Evolutionary conservation across 2,797 vertebrate species (phyloP).

Genomic region (Echiichthys vipera): DNA sequence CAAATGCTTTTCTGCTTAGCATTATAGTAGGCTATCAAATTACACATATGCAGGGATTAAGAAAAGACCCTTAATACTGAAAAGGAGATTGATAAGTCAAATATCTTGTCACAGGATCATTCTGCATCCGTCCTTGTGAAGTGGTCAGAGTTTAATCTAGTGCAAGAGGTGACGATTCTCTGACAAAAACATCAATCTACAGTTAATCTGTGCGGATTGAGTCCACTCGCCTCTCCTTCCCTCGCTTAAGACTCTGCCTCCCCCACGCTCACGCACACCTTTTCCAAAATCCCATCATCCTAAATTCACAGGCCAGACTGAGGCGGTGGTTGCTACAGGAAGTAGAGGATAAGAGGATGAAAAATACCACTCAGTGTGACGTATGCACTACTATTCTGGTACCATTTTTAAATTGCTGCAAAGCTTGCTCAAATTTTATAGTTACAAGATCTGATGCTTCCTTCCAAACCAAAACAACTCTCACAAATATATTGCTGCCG

Average conservation of each 20-base stretch:
- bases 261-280: slow-evolving; percentile 50
- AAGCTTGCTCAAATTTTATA: neutral
- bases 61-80: slow-evolving; percentile 26
- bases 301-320: slow-evolving; percentile 36
- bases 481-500: neutral
- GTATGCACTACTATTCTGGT: neutral
- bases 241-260: slow-evolving; percentile 29
- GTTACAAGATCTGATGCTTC: neutral
- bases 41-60: slow-evolving; percentile 53
- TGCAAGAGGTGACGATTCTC: slow-evolving; percentile 47
- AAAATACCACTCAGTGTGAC: slow-evolving; percentile 31
- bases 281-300: slow-evolving; percentile 58
- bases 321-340: slow-evolving; percentile 47
- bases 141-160: slow-evolving; percentile 61
- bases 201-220: slow-evolving; percentile 71
- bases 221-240: slow-evolving; percentile 31
- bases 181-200: slow-evolving; percentile 56
- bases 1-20: slow-evolving; percentile 16
- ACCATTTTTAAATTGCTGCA: neutral
- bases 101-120: slow-evolving; percentile 23
- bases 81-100: slow-evolving; percentile 44
- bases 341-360: slow-evolving; percentile 55
- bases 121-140: slow-evolving; percentile 31
- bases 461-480: slow-evolving; percentile 1
- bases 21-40: slow-evolving; percentile 40